Percentiles rank a stretch among this genome's conserved stretches.
phyloP scores from a whole-genome alignment of 2,797 vertebrate species.

The Enteromius afrohamiltoni region DNA sequence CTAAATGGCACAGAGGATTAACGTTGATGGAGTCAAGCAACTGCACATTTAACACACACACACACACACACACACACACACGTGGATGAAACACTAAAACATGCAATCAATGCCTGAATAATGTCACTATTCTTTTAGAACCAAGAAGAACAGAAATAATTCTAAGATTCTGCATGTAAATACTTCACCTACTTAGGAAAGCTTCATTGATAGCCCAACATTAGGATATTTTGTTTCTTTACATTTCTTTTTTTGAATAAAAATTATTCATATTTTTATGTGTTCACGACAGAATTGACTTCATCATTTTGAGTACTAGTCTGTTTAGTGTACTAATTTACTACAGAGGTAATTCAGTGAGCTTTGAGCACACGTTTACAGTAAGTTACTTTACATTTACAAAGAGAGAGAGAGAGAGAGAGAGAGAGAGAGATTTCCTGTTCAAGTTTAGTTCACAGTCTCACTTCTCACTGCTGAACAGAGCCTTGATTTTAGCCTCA shows the following conservation, averaged over 20 bases:
- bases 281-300: background rate
- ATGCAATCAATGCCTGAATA: background rate
- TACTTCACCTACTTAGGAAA: background rate
- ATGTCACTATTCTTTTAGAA: background rate
- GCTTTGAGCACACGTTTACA: background rate
- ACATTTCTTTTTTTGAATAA: background rate
- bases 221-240: background rate
- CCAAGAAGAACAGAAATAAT: background rate
- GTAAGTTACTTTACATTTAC: background rate
- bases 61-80: conserved; percentile 28
- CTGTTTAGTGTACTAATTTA: background rate
- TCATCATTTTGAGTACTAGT: background rate
- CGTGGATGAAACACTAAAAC: conserved; percentile 3
- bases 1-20: conserved; percentile 40
- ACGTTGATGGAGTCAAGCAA: conserved; percentile 47
- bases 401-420: background rate
- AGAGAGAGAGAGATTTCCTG: background rate
- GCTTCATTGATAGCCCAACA: background rate
- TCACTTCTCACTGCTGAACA: background rate
- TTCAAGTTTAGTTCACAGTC: conserved; percentile 13
- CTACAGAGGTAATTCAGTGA: background rate
- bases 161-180: background rate
- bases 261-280: no score
- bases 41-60: conserved; percentile 41
- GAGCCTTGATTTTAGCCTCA: background rate